These are phyloP conservation scores for Caenorhabditis japonica DNA, from an alignment of 2,888 invertebrate species.

Conservation along the genomic window DNA sequence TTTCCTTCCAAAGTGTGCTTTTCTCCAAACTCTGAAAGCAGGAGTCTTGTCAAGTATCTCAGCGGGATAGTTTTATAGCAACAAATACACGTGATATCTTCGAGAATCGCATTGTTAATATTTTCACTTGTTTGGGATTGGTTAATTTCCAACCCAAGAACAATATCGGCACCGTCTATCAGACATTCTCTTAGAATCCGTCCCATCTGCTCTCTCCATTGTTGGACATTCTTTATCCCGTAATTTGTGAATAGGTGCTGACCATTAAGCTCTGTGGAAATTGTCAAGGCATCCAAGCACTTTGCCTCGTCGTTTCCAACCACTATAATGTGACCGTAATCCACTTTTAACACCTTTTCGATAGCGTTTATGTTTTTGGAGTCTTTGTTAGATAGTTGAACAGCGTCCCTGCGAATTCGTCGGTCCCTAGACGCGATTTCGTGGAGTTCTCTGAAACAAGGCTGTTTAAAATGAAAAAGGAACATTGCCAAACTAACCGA, in stretches of 20 bases:
- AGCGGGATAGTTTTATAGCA: constrained; percentile 33
- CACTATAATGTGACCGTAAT: constrained; percentile 19
- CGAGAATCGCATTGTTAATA: constrained; percentile 5
- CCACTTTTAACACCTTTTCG: constrained; percentile 24
- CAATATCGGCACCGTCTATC: constrained; percentile 38
- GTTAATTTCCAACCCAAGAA: constrained; percentile 8
- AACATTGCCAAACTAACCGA: constrained; percentile 11
- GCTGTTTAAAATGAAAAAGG: background rate
- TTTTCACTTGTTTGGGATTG: background rate
- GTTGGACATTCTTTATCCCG: constrained; percentile 8
- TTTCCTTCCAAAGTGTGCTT: constrained; percentile 55
- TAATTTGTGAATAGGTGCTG: constrained; percentile 19
- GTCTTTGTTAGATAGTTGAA: constrained; percentile 12
- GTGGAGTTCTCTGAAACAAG: background rate
- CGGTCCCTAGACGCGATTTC: constrained; percentile 9
- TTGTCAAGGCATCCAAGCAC: constrained; percentile 10
- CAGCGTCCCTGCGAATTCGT: constrained; percentile 10
- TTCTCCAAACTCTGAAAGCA: constrained; percentile 55
- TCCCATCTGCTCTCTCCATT: constrained; percentile 39
- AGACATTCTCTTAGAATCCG: constrained; percentile 32
- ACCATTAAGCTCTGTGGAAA: constrained; percentile 35
- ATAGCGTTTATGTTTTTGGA: constrained; percentile 30
- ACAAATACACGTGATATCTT: constrained; percentile 30
- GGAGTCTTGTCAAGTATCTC: constrained; percentile 34
- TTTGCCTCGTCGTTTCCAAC: constrained; percentile 29